phyloP scores from a whole-genome alignment of 1,140 invertebrate species.

The Hylaeus volcanicus region DNA sequence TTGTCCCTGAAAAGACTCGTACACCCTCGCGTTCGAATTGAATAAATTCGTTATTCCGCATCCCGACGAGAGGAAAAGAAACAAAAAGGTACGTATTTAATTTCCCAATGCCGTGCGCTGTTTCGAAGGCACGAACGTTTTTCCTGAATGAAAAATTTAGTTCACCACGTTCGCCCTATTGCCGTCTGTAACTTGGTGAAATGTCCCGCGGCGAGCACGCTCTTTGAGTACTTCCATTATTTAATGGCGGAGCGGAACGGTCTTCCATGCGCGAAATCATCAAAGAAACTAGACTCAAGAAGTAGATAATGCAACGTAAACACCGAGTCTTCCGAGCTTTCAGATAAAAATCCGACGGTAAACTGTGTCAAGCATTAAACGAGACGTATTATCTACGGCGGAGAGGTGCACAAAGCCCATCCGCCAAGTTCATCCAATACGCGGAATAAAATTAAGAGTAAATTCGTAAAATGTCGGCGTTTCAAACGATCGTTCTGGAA shows the following conservation, averaged over 20 bases:
- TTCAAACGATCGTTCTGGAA: no score
- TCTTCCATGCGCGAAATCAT: background rate
- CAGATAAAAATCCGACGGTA: background rate
- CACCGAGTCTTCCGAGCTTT: background rate
- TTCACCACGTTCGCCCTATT: background rate
- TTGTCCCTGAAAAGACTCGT: no score
- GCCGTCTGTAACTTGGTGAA: background rate
- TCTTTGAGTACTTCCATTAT: conserved; percentile 3
- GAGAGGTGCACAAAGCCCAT: no score
- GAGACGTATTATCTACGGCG: background rate
- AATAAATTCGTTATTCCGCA: no score
- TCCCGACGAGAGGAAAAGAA: no score
- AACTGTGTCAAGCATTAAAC: no score
- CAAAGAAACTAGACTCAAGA: background rate
- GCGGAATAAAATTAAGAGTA: no score
- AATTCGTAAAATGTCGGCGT: no score
- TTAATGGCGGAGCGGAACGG: background rate
- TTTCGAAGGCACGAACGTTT: background rate
- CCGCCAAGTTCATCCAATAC: no score
- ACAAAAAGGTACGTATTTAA: no score
- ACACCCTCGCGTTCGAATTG: no score
- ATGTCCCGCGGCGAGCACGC: background rate
- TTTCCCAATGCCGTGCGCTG: no score
- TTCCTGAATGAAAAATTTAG: background rate
- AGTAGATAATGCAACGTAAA: conserved; percentile 15